Evolutionary conservation across 2,797 vertebrate species (phyloP).

Genomic region (Paedocypris micromegethes): DNA sequence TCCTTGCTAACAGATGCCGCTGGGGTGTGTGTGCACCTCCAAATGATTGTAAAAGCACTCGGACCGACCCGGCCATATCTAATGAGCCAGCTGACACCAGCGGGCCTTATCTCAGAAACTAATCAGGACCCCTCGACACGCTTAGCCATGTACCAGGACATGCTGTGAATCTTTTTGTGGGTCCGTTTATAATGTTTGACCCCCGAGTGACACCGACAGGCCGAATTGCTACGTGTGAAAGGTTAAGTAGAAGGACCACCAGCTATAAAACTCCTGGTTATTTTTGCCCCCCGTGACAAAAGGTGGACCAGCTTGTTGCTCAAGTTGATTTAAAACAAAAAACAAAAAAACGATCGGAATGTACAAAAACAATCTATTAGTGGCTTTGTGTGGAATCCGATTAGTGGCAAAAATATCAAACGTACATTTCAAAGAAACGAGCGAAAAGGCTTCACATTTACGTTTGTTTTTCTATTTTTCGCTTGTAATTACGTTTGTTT

Average conservation of each 20-base stretch:
- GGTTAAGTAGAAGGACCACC: constrained; percentile 18
- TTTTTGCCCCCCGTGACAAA: constrained; percentile 48
- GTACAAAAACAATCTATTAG: too few relatives aligned
- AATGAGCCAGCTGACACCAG: constrained; percentile 83
- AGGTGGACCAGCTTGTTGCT: constrained; percentile 64
- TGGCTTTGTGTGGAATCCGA: too few relatives aligned
- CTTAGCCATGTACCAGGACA: constrained; percentile 86
- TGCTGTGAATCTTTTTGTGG: constrained; percentile 50
- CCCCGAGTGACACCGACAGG: constrained; percentile 66
- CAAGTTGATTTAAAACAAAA: constrained; percentile 43
- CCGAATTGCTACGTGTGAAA: constrained; percentile 63
- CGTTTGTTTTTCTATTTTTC: too few relatives aligned
- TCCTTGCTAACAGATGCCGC: constrained; percentile 83
- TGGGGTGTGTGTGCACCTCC: constrained; percentile 80
- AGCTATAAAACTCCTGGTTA: constrained; percentile 38
- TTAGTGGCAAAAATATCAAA: too few relatives aligned
- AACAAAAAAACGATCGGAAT: too few relatives aligned
- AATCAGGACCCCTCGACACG: constrained; percentile 68
- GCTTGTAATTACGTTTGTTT: too few relatives aligned
- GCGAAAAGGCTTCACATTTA: too few relatives aligned
- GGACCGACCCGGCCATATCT: constrained; percentile 72
- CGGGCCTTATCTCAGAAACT: constrained; percentile 42
- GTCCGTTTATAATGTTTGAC: constrained; percentile 68
- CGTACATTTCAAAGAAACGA: too few relatives aligned
- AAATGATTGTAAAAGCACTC: constrained; percentile 71